Evolutionary conservation across 1,140 invertebrate genomes (phyloP).

Genomic region (Archivesica marissinica): DNA sequence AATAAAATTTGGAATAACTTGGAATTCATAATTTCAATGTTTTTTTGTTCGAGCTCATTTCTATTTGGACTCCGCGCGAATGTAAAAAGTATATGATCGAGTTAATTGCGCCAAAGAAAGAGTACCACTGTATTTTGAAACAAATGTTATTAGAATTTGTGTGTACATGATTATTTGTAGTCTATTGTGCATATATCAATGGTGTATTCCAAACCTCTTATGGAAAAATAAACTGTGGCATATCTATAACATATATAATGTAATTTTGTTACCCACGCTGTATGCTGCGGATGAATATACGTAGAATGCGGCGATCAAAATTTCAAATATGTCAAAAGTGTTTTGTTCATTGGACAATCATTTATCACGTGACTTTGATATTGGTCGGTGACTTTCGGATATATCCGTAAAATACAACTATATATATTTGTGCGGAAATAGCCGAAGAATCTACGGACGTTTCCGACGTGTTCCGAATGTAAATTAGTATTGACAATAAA

Average conservation of each 20-base stretch:
- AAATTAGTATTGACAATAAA: too few species aligned
- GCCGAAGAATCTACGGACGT: neutral
- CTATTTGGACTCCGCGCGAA: neutral
- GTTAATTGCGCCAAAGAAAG: neutral
- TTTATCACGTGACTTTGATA: neutral
- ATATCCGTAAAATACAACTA: too few species aligned
- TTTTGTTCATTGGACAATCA: neutral
- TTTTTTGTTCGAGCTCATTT: neutral
- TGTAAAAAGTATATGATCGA: neutral
- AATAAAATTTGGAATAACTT: too few species aligned
- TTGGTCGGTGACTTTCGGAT: neutral
- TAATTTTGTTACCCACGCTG: slow-evolving; percentile 28
- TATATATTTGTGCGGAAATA: neutral
- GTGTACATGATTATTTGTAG: neutral
- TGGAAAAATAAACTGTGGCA: too few species aligned
- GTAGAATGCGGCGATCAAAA: neutral
- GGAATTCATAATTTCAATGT: too few species aligned
- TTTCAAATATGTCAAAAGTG: neutral
- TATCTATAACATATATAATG: neutral
- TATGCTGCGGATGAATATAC: neutral
- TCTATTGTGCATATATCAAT: too few species aligned
- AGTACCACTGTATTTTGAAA: neutral
- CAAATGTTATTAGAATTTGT: neutral
- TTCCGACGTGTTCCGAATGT: neutral
- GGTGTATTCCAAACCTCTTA: too few species aligned